These are phyloP conservation scores for human DNA, from an alignment of 2,113 vertebrate genomes.

Conservation along the genomic window DNA sequence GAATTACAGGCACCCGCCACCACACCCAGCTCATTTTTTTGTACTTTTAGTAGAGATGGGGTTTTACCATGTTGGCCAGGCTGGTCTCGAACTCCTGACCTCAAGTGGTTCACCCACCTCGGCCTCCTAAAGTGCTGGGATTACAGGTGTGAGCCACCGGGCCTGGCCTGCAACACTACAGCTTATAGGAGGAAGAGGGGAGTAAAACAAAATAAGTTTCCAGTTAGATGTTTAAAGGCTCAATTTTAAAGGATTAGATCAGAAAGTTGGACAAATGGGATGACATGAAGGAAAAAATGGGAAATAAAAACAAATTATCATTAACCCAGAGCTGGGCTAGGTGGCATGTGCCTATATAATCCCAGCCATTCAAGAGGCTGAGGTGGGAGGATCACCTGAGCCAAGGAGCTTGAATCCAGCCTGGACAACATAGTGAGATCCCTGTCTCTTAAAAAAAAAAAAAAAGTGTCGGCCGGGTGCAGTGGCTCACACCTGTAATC, in stretches of 20 bases:
- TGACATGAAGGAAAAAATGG: background rate
- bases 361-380: background rate
- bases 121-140: no score
- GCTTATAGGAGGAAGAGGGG: background rate
- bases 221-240: background rate
- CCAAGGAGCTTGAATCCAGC: background rate
- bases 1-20: no score
- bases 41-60: no score
- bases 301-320: background rate
- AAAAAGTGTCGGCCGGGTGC: background rate
- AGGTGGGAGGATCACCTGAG: background rate
- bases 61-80: no score
- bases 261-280: background rate
- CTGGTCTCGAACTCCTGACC: no score
- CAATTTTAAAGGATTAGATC: background rate
- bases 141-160: no score
- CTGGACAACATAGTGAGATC: background rate
- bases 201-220: conserved; percentile 1
- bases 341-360: background rate
- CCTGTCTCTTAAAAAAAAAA: background rate
- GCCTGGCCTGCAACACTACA: background rate
- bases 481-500: no score
- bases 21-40: no score
- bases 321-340: background rate
- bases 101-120: no score